Evolutionary conservation across 2,113 vertebrate genomes (phyloP).

Genomic region (Eublepharis macularius): DNA sequence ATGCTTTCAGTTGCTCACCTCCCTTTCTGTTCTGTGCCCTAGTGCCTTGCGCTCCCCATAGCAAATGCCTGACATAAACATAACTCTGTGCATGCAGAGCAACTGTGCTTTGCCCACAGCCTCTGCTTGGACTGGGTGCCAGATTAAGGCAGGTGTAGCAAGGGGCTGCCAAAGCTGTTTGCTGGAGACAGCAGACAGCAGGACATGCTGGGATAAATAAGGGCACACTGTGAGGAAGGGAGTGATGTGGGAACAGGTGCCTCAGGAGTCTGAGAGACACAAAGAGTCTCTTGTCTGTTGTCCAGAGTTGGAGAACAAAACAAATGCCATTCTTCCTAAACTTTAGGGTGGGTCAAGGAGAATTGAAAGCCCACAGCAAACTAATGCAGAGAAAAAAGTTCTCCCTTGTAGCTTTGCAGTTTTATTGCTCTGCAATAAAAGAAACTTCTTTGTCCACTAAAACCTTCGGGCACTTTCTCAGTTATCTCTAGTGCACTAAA

Average conservation of each 20-base stretch:
- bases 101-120: conserved; percentile 54
- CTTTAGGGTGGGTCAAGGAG: conserved; percentile 7
- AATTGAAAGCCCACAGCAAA: not conserved
- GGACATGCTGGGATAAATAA: conserved; percentile 33
- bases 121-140: not conserved
- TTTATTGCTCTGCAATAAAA: not conserved
- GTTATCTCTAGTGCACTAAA: not conserved
- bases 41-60: not conserved
- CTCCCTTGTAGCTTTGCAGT: not conserved
- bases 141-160: conserved; percentile 48
- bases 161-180: conserved; percentile 44
- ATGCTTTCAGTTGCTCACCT: not conserved
- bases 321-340: conserved; percentile 1
- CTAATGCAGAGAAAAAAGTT: not conserved
- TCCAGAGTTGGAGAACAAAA: not conserved
- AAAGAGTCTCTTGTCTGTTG: conserved; percentile 61
- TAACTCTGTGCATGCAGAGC: not conserved
- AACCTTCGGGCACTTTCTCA: not conserved
- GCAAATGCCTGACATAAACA: conserved; percentile 42
- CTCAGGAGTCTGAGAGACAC: conserved; percentile 56
- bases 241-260: conserved; percentile 68
- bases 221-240: conserved; percentile 28
- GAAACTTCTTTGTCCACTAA: not conserved
- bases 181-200: conserved; percentile 38
- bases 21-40: not conserved